Evolutionary conservation across 1,140 invertebrate species (phyloP), one percentile per base, ranked within the genome.

Genomic region (Macrobrachium rosenbergii): DNA sequence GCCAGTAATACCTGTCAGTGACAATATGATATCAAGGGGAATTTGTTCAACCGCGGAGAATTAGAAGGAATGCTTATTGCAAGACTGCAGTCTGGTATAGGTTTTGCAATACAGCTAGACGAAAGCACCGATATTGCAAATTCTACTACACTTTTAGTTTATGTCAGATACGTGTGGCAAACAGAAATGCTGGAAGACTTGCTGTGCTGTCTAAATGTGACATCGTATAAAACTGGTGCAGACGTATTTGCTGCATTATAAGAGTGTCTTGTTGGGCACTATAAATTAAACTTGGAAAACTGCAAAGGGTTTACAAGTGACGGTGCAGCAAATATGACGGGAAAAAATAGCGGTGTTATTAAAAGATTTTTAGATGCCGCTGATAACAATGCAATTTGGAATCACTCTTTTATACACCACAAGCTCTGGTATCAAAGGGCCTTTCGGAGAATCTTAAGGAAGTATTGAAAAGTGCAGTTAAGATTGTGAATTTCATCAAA

Each of bases 281-380:
- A 75, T 11, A 75, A 75, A 75, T 43, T 75, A 43, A 75, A 75
- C 72, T 75, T 75, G 7, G 14, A 37, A 37, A 75, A 37, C 28
- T 43, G 37, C 28, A 75, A 37, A 75, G 72, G 28, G 28, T 37
- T 75, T 75, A 75, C 23, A 75, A 75, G 28, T 75, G 72, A 75
- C 37, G 23, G 72, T 5, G 72, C 72, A 75, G 72, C 28, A 14
- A 75, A 45, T 11, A 45, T 75, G 72, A 75, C 72, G 5, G 11
- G 28, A 43, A 75, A 75, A 43, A 37, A 75, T 75, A 43, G 72
- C 28, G 72, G 23, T 75, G 72, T 75, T 43, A 75, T 43, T 43
- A 75, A 75, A 37, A 75, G 67, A 72, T 72, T 75, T 43, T 75
- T 14, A 14, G 37, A 45, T 17, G 72, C 23, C 28, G 72, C 28